Percentiles rank a stretch among this genome's conserved stretches.
These are phyloP conservation scores for Tragelaphus eurycerus DNA, from an alignment of 2,797 vertebrate genomes.

Conservation along the genomic window DNA sequence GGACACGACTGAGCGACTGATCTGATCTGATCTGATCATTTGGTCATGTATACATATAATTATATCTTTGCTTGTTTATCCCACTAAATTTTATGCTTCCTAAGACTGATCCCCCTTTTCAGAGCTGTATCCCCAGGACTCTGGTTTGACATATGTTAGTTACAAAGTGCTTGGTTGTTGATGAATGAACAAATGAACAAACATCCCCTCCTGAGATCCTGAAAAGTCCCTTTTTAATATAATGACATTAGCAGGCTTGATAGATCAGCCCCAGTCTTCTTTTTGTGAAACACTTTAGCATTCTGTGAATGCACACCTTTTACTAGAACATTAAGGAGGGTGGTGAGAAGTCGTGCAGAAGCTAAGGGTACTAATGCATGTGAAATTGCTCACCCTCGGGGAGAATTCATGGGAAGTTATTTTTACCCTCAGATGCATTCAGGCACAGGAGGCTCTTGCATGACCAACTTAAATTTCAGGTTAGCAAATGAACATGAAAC, in stretches of 20 bases:
- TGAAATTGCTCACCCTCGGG: background rate
- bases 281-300: background rate
- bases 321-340: background rate
- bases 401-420: background rate
- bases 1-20: too few relatives aligned
- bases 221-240: background rate
- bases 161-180: background rate
- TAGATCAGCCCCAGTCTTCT: background rate
- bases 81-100: background rate
- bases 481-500: background rate
- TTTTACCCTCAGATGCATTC: background rate
- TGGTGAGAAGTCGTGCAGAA: background rate
- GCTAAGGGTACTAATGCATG: background rate
- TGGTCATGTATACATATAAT: rapidly evolving
- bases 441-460: background rate
- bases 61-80: background rate
- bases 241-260: background rate
- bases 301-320: background rate
- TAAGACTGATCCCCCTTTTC: background rate
- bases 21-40: too few relatives aligned
- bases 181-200: background rate
- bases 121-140: background rate
- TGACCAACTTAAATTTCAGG: background rate
- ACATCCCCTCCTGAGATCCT: background rate
- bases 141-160: background rate